Evolutionary conservation across 2,888 invertebrate genomes (phyloP), one percentile per base, ranked within the genome.

Genomic region (Protonemura montana): DNA sequence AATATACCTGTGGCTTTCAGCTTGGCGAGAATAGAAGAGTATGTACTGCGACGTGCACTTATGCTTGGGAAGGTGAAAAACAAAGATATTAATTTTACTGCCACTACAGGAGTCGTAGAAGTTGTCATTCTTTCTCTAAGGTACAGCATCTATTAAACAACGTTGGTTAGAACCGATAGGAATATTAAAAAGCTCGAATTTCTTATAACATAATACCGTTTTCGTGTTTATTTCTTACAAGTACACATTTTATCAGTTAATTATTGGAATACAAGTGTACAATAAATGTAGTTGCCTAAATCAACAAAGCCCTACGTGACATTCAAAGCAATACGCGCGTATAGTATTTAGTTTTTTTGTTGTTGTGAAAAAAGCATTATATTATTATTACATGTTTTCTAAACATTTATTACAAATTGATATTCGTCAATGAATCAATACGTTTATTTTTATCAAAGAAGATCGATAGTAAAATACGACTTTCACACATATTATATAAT

Each of bases 201-300:
- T 59, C 59, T 59, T 59, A 59, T 59, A 59, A 59, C 59, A 59
- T 59, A 59, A 59, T 59, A 59, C 21, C 59, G 13, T 59, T 10
- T 59, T 59, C 59, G 59, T 59, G 59, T 59, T 59, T 59, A 59
- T 21, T 59, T 59, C 35, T 59, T 59, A 59, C 21, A 59, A 21
- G 59, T 59, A 59, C 59, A 59, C 59, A 59, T 59, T 59, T 59
- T 59, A 59, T 59, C 59, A 59, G 59, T 59, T 59, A 59, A 59
- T 59, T 59, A 59, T 59, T 59, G 59, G 59, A 59, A 59, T 59
- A 59, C 59, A 59, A 21, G 59, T 59, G 59, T 59, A 59, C 59
- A 59, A 13, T 59, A 59, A 59, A 7, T 59, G 59, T 59, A n/a
- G n/a, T 59, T 59, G 59, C 59, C 13, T 59, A 59, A 35, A 59